Conservation (phyloP, 2,888 invertebrate species). For the Encarsia formosa region DNA sequence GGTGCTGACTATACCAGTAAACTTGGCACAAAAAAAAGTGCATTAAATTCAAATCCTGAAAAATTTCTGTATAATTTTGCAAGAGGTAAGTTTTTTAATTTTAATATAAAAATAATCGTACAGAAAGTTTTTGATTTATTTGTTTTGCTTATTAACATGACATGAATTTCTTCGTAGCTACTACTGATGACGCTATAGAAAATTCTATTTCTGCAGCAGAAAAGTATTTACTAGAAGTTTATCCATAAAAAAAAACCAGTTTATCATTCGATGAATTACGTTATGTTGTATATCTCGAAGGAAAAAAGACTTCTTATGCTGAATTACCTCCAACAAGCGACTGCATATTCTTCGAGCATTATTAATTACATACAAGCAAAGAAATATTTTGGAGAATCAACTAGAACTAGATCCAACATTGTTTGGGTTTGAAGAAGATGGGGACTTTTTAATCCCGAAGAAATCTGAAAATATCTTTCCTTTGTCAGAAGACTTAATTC, state of each 20-base stretch:
- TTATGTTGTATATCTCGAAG: neutral
- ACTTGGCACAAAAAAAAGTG: slow-evolving; percentile 12
- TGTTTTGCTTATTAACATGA: too few relatives aligned
- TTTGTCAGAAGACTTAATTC: too few relatives aligned
- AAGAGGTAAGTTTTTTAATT: too few relatives aligned
- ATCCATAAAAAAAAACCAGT: neutral
- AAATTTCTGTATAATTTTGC: slow-evolving; percentile 9
- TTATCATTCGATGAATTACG: slow-evolving; percentile 7
- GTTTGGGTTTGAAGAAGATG: slow-evolving; percentile 2
- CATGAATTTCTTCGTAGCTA: slow-evolving; percentile 1
- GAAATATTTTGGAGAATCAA: slow-evolving; percentile 4
- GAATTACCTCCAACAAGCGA: slow-evolving; percentile 9
- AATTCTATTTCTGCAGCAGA: slow-evolving; percentile 2
- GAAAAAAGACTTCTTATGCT: neutral
- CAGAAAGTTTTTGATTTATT: too few relatives aligned
- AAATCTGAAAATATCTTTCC: too few relatives aligned
- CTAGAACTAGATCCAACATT: too few relatives aligned
- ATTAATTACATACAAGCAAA: slow-evolving; percentile 2
- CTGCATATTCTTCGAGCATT: slow-evolving; percentile 10
- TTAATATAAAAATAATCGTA: too few relatives aligned
- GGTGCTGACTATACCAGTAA: slow-evolving; percentile 20
- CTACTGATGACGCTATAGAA: slow-evolving; percentile 1
- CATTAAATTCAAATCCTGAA: neutral
- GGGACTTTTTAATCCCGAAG: too few relatives aligned
- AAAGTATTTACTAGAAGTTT: slow-evolving; percentile 7